These are phyloP conservation scores for Plodia interpunctella DNA, from an alignment of 1,140 invertebrate genomes.

Conservation along the genomic window DNA sequence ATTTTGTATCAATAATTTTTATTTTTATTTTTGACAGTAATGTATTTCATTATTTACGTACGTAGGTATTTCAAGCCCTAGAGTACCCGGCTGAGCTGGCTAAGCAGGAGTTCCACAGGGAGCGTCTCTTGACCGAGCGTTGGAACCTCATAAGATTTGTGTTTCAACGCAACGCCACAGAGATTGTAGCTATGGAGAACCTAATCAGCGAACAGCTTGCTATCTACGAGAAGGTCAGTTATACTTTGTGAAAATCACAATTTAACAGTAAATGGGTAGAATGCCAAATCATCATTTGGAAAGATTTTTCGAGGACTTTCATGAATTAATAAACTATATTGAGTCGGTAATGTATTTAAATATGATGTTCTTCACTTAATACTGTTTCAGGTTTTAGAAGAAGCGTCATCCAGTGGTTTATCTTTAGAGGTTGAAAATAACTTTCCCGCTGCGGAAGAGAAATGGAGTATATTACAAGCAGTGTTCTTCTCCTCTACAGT, in stretches of 20 bases:
- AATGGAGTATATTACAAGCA: constrained; percentile 87
- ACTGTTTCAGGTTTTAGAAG: constrained; percentile 75
- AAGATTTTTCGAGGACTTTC: too few species aligned
- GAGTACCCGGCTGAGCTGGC: constrained; percentile 85
- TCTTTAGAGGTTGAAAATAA: constrained; percentile 75
- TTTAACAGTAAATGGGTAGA: too few species aligned
- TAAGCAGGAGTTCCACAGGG: constrained; percentile 77
- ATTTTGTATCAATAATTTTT: not conserved
- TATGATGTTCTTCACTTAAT: too few species aligned
- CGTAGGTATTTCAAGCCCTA: constrained; percentile 72
- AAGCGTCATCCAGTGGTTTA: constrained; percentile 80
- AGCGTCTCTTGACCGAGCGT: constrained; percentile 50
- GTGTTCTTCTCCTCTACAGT: constrained; percentile 92
- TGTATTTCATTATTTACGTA: not conserved
- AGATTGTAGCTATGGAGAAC: constrained; percentile 75
- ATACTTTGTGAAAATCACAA: constrained; percentile 7
- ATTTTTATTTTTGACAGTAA: not conserved
- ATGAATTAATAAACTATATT: too few species aligned
- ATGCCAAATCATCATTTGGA: too few species aligned
- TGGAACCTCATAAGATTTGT: constrained; percentile 62
- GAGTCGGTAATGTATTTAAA: too few species aligned
- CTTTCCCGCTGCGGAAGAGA: constrained; percentile 78
- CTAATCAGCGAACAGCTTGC: constrained; percentile 79
- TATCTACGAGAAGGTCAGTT: constrained; percentile 79
- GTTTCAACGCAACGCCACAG: constrained; percentile 77